Conservation (phyloP, 2,888 invertebrate species). For the Tholera decimalis region DNA sequence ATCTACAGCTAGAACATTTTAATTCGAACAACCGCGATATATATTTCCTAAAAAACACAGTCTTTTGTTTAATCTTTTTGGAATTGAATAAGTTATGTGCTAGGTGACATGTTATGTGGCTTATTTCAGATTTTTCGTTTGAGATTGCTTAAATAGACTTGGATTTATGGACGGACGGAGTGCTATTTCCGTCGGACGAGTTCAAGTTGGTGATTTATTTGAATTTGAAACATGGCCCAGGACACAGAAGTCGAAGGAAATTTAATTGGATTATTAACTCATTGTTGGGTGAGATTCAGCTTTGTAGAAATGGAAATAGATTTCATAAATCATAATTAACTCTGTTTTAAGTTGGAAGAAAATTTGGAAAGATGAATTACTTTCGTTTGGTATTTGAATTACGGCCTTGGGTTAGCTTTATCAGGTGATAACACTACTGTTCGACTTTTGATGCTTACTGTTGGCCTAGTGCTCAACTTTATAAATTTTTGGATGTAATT, state of each 20-base stretch:
- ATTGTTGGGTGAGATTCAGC: conserved; percentile 79
- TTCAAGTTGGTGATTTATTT: conserved; percentile 88
- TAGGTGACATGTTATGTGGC: conserved; percentile 82
- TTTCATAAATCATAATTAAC: conserved; percentile 77
- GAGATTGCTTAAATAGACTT: conserved; percentile 89
- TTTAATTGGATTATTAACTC: conserved; percentile 90
- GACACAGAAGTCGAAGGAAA: conserved; percentile 87
- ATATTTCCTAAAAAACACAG: conserved; percentile 45
- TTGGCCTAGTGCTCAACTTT: background rate
- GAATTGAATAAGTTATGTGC: conserved; percentile 75
- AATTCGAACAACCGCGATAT: conserved; percentile 53
- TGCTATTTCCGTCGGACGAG: conserved; percentile 90
- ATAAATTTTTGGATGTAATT: background rate
- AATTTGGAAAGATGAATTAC: conserved; percentile 68
- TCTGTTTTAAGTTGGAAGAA: conserved; percentile 70
- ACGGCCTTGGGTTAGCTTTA: conserved; percentile 31
- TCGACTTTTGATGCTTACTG: background rate
- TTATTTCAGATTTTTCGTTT: conserved; percentile 89
- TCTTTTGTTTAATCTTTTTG: conserved; percentile 67
- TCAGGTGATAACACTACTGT: conserved; percentile 23
- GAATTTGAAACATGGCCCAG: conserved; percentile 88
- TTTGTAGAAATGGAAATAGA: conserved; percentile 76
- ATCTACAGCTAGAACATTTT: conserved; percentile 14
- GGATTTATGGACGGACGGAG: conserved; percentile 89
- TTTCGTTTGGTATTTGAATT: conserved; percentile 56